Percentiles rank a stretch among this genome's conserved stretches.
These are phyloP conservation scores for Apeltes quadracus DNA, from an alignment of 2,113 vertebrate genomes.

Conservation along the genomic window DNA sequence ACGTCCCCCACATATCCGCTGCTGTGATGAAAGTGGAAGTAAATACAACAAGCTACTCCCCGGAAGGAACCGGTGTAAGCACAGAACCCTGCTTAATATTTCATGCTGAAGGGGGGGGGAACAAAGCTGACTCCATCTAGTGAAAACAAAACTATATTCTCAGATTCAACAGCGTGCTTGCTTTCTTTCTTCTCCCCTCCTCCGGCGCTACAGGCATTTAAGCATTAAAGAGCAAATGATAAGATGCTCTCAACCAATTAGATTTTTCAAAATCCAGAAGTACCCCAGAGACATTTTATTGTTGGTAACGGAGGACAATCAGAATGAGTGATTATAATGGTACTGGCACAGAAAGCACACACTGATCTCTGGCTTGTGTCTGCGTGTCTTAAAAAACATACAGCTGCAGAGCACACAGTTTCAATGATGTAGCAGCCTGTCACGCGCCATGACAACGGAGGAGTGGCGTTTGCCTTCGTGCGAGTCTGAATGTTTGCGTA, in stretches of 20 bases:
- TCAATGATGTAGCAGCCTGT: slow-evolving; percentile 44
- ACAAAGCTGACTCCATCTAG: slow-evolving; percentile 17
- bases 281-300: slow-evolving; percentile 59
- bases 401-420: slow-evolving; percentile 50
- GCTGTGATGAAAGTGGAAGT: slow-evolving; percentile 52
- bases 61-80: slow-evolving; percentile 64
- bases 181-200: not conserved
- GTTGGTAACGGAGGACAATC: slow-evolving; percentile 58
- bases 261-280: slow-evolving; percentile 51
- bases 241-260: slow-evolving; percentile 55
- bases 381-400: slow-evolving; percentile 37
- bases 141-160: slow-evolving; percentile 17
- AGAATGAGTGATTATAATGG: slow-evolving; percentile 66
- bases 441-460: slow-evolving; percentile 12
- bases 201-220: slow-evolving; percentile 18
- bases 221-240: slow-evolving; percentile 47
- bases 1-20: slow-evolving; percentile 14
- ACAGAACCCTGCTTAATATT: slow-evolving; percentile 64
- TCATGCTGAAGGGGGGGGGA: slow-evolving; percentile 50
- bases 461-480: slow-evolving; percentile 12
- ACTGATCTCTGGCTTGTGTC: slow-evolving; percentile 69
- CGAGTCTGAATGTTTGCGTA: not conserved
- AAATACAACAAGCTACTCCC: slow-evolving; percentile 45
- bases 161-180: slow-evolving; percentile 10
- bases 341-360: slow-evolving; percentile 34